Evolutionary conservation across 2,113 vertebrate genomes (phyloP), one percentile per base, ranked within the genome.

Genomic region (Tetraodon nigroviridis): DNA sequence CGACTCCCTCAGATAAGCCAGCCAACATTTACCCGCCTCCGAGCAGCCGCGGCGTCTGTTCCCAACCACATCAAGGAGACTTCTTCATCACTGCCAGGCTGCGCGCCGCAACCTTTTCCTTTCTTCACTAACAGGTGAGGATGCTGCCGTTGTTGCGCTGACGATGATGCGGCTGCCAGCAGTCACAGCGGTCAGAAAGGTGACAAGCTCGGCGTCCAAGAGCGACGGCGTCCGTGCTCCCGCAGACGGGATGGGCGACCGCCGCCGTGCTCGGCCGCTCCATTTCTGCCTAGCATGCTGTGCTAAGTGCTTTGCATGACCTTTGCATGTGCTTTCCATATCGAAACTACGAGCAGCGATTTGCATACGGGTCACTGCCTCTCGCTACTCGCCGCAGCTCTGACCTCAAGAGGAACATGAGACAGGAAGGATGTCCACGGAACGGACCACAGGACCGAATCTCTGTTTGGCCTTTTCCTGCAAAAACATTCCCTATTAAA

Each of bases 1-100:
- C 77, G 78, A 75, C 83, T 79, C 74, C 72, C 69, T 84, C 32
- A 82, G 82, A 84, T 82, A 79, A 80, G 67, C 59, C 27, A 61
- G 77, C 82, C 82, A 86, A 86, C 74, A 71, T 82, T 75, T 67
- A 74, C 69, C 58, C n/a, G 60, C 61, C 67, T 17, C 64, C 60
- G 55, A 50, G 55, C 59, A 22, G 46, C 58, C 55, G 56, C 48
- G 37, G 59, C 70, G 50, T 67, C 69, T 71, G 66, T 57, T 80
- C 64, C 61, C 54, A 44, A 47, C 53, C 63, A 65, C 71, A 81
- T 78, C 79, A 81, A 85, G 75, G 53, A 77, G 81, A 82, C 57
- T 70, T 76, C 73, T 82, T 81, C 75, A 78, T 78, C 48, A 78
- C 69, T 3, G 56, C 50, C 72, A 57, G 12, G 0, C 24, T 6